A percentile compares a stretch with the other conserved stretches of the same genome.
Evolutionary conservation across 2,797 vertebrate genomes (phyloP).

Genomic region (Acipenser oxyrinchus): DNA sequence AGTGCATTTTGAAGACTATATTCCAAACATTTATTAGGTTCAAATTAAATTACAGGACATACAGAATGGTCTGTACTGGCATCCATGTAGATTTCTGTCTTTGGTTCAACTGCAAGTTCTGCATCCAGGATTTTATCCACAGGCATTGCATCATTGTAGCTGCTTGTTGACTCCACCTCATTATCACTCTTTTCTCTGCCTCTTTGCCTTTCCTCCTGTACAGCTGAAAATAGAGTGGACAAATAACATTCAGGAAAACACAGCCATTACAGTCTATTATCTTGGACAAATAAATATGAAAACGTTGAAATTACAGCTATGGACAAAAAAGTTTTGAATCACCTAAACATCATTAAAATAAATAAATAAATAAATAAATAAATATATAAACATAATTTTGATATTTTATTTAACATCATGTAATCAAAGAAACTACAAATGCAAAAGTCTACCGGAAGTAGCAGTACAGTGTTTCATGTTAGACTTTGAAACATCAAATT

Average conservation of each 20-base stretch:
- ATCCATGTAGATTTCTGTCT: slow-evolving; percentile 76
- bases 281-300: slow-evolving; percentile 24
- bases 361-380: slow-evolving; percentile 31
- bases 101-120: slow-evolving; percentile 87
- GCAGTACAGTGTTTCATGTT: too few relatives aligned
- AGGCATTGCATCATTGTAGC: slow-evolving; percentile 83
- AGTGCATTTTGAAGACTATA: not conserved
- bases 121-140: slow-evolving; percentile 95
- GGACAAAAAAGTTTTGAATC: not conserved
- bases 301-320: slow-evolving; percentile 25
- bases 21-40: slow-evolving; percentile 1
- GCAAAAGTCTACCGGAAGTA: too few relatives aligned
- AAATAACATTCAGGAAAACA: too few relatives aligned
- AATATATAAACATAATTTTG: slow-evolving; percentile 31
- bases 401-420: not conserved
- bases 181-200: slow-evolving; percentile 80
- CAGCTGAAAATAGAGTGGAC: slow-evolving; percentile 52
- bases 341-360: slow-evolving; percentile 24
- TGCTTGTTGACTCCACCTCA: slow-evolving; percentile 72
- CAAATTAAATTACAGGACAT: slow-evolving; percentile 25
- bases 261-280: slow-evolving; percentile 19
- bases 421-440: too few relatives aligned
- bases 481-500: too few relatives aligned
- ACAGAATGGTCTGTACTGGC: slow-evolving; percentile 75
- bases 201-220: slow-evolving; percentile 92